Conservation (phyloP, 2,797 vertebrate species). For the Enteromius trimaculatus region DNA sequence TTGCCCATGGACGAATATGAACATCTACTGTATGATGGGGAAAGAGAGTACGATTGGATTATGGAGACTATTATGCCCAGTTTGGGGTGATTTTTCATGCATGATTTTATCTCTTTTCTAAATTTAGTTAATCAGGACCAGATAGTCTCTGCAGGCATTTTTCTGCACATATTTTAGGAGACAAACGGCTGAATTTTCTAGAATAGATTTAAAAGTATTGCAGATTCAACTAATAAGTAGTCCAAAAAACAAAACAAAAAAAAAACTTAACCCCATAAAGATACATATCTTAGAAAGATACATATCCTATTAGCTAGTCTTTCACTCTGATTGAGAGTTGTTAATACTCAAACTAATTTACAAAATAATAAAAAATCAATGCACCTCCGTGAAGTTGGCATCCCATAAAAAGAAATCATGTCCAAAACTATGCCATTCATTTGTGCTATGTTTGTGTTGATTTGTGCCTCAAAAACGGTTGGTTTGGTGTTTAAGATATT, state of each 20-base stretch:
- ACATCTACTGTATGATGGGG: conserved; percentile 45
- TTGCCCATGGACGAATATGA: conserved; percentile 51
- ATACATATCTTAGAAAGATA: not conserved
- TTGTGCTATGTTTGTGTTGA: no score
- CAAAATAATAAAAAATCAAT: no score
- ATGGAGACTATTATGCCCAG: not conserved
- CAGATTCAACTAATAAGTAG: not conserved
- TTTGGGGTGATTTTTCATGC: conserved; percentile 20
- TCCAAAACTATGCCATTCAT: no score
- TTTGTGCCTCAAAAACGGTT: no score
- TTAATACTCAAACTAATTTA: not conserved
- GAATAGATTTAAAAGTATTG: conserved; percentile 1
- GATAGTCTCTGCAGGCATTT: conserved; percentile 6
- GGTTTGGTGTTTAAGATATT: no score
- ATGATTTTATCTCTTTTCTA: conserved; percentile 15
- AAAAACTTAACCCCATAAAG: not conserved
- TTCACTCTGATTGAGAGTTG: not conserved
- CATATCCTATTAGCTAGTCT: not conserved
- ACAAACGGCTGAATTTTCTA: conserved; percentile 1
- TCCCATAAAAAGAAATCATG: no score
- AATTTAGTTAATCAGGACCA: conserved; percentile 8
- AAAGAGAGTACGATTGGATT: conserved; percentile 2
- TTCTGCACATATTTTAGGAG: not conserved
- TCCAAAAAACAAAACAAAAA: not conserved
- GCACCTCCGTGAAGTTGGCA: no score